phyloP scores from a whole-genome alignment of 2,797 vertebrate genomes.

The Lateolabrax maculatus region DNA sequence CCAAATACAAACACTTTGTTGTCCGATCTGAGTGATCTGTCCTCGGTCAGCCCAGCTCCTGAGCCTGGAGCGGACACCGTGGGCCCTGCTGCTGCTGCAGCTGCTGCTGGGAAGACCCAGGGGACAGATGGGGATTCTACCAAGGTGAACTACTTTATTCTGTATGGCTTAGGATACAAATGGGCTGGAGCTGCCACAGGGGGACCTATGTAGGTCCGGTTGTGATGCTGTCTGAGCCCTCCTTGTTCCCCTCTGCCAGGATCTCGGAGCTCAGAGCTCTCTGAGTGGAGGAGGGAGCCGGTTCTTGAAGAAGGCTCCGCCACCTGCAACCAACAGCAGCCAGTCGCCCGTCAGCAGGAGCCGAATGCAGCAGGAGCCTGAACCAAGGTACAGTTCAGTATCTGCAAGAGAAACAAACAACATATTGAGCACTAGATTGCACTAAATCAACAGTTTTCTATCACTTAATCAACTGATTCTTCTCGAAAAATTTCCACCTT shows the following conservation, averaged over 20 bases:
- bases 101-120: slow-evolving; percentile 1
- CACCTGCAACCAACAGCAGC: slow-evolving; percentile 34
- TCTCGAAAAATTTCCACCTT: neutral
- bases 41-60: slow-evolving; percentile 53
- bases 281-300: slow-evolving; percentile 67
- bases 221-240: neutral
- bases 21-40: slow-evolving; percentile 66
- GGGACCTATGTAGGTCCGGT: accelerated
- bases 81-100: slow-evolving; percentile 1
- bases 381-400: slow-evolving; percentile 46
- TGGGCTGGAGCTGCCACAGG: neutral
- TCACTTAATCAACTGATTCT: neutral
- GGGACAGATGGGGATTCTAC: neutral
- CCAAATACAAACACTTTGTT: slow-evolving; percentile 30
- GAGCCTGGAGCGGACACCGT: neutral
- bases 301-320: slow-evolving; percentile 85
- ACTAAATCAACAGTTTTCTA: neutral
- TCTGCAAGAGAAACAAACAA: neutral
- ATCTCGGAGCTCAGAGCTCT: slow-evolving; percentile 45
- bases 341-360: slow-evolving; percentile 49
- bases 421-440: accelerated
- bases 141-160: slow-evolving; percentile 22
- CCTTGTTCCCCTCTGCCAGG: slow-evolving; percentile 29
- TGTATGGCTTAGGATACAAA: neutral
- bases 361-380: slow-evolving; percentile 18